Evolutionary conservation across 2,888 invertebrate genomes (phyloP), one percentile per base, ranked within the genome.

Genomic region (Drosophila eohydei): DNA sequence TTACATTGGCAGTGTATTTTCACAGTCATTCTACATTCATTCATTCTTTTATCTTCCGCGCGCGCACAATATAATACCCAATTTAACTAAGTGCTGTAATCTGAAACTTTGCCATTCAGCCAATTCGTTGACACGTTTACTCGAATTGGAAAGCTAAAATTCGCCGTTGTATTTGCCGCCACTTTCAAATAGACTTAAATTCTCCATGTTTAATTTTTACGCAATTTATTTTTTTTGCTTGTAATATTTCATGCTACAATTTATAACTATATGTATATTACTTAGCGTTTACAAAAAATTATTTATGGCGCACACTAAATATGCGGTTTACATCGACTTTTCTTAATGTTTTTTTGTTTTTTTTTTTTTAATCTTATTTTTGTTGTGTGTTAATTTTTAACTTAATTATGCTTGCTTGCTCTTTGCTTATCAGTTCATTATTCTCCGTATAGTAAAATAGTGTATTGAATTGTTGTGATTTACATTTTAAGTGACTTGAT

Each of bases 371-470:
- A 9, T 26, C 55, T 54, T 61, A 26, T 36, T 34, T 48, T 71
- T 71, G 57, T 64, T 46, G 46, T 71, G 62, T 34, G 40, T 56
- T 58, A 51, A 59, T 62, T 71, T 64, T 78, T 56, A 63, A 74
- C 74, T 77, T 85, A 83, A 68, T 71, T 82, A 82, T 71, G 78
- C 74, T 80, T 78, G 86, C 81, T 78, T 88, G 80, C 80, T 80
- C 73, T 79, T 85, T 88, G 74, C 81, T 78, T 88, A 88, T 90
- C 89, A 88, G 87, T 88, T 88, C 88, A 80, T 78, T 86, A 74
- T 88, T 89, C 85, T 85, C 80, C 80, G 66, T 84, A 72, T 83
- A 66, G 63, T 80, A 80, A 75, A 80, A 75, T 79, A 69, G 74
- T 78, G 59, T 74, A 43, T 75, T 61, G 55, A 68, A 59, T 77